Evolutionary conservation across 2,797 vertebrate species (phyloP).

Genomic region (Threskiornis aethiopicus): DNA sequence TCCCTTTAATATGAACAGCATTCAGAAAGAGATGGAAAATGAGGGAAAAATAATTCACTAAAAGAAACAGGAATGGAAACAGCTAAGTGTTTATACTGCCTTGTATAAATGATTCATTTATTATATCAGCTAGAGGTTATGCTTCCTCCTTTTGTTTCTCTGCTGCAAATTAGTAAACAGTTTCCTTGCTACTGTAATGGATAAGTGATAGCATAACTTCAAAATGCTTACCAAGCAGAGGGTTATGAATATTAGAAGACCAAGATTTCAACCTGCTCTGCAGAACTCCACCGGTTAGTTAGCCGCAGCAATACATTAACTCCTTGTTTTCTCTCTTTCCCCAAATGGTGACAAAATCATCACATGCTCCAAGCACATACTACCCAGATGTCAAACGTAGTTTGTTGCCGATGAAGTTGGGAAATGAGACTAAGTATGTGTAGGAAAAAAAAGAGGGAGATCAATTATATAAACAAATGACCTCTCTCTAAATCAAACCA

Average conservation of each 20-base stretch:
- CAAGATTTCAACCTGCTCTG: neutral
- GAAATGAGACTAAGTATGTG: neutral
- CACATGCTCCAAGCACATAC: neutral
- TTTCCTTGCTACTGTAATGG: neutral
- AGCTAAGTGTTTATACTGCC: slow-evolving; percentile 6
- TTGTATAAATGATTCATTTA: slow-evolving; percentile 24
- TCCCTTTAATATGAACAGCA: slow-evolving; percentile 22
- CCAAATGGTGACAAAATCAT: neutral
- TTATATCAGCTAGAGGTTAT: neutral
- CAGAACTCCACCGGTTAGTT: neutral
- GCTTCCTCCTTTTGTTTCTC: neutral
- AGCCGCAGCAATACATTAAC: neutral
- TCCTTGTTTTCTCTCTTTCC: neutral
- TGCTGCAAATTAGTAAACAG: slow-evolving; percentile 12
- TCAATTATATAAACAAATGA: neutral
- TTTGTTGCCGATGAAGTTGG: neutral
- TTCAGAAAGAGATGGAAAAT: slow-evolving; percentile 20
- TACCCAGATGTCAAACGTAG: neutral
- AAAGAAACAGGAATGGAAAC: slow-evolving; percentile 11
- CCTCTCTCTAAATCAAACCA: neutral
- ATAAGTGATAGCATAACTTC: neutral
- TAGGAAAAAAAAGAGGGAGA: neutral
- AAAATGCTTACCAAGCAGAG: neutral
- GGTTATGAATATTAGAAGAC: neutral
- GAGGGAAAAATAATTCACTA: slow-evolving; percentile 22